Conservation (phyloP, 2,888 invertebrate species). For the Autographa pulchrina region DNA sequence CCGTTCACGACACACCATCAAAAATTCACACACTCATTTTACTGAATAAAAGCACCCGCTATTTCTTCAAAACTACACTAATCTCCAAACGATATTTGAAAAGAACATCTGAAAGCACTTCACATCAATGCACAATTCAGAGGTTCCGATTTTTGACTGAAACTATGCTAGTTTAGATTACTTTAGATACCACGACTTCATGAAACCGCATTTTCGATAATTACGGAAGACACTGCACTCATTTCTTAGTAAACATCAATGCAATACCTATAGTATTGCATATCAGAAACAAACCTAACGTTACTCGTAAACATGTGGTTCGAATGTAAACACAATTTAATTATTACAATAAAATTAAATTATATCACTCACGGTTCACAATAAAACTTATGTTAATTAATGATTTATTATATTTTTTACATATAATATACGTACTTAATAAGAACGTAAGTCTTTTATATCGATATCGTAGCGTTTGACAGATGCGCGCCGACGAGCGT, state of each 20-base stretch:
- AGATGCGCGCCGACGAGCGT: conserved; percentile 71
- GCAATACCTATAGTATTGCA: conserved; percentile 27
- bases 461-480: conserved; percentile 84
- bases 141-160: conserved; percentile 25
- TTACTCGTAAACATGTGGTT: conserved; percentile 77
- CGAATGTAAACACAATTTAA: conserved; percentile 85
- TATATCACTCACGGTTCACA: conserved; percentile 51
- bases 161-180: conserved; percentile 15
- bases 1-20: conserved; percentile 85
- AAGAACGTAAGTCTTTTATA: conserved; percentile 71
- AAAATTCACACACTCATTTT: conserved; percentile 87
- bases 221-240: conserved; percentile 38
- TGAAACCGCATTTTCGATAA: conserved; percentile 19
- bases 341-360: conserved; percentile 51
- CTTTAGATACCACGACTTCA: conserved; percentile 13
- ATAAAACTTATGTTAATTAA: conserved; percentile 37
- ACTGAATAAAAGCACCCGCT: conserved; percentile 76
- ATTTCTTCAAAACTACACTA: conserved; percentile 54
- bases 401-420: conserved; percentile 28
- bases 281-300: conserved; percentile 58
- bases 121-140: conserved; percentile 44
- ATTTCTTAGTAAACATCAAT: conserved; percentile 23
- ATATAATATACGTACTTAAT: conserved; percentile 78
- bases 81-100: conserved; percentile 51
- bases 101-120: conserved; percentile 35